Conservation (phyloP, 2,888 invertebrate genomes). For the Herminia tarsipennalis region DNA sequence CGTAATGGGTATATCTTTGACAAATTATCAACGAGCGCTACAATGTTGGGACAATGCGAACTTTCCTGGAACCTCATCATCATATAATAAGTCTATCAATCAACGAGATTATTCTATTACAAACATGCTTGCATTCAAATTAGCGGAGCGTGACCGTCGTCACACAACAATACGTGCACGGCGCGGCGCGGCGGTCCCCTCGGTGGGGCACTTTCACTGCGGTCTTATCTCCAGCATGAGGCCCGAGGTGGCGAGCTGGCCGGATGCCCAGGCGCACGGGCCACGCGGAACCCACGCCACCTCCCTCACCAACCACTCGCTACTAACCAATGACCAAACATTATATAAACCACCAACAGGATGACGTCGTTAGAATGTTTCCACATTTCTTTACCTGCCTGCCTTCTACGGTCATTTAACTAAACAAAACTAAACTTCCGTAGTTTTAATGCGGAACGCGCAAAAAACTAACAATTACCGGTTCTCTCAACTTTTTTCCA, state of each 20-base stretch:
- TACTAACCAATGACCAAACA: constrained; percentile 28
- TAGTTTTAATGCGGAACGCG: constrained; percentile 17
- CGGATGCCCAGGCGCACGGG: constrained; percentile 43
- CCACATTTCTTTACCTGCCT: constrained; percentile 36
- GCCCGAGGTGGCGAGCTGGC: constrained; percentile 37
- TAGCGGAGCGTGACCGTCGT: constrained; percentile 70
- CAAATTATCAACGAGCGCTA: constrained; percentile 61
- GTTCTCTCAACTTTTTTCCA: constrained; percentile 17
- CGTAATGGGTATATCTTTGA: constrained; percentile 66
- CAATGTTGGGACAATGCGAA: constrained; percentile 63
- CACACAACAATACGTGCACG: constrained; percentile 60
- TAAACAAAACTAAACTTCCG: constrained; percentile 33
- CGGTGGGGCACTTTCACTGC: constrained; percentile 64
- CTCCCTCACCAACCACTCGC: constrained; percentile 13
- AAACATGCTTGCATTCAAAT: constrained; percentile 70
- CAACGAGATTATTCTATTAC: constrained; percentile 73
- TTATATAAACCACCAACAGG: constrained; percentile 40
- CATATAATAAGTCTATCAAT: constrained; percentile 78
- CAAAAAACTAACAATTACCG: constrained; percentile 15
- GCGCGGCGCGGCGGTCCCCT: constrained; percentile 50
- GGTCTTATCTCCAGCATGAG: constrained; percentile 55
- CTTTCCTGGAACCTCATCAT: constrained; percentile 74
- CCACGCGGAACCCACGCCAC: constrained; percentile 28
- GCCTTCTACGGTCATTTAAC: constrained; percentile 29
- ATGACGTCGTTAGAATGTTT: constrained; percentile 35